Conservation (phyloP, 2,113 vertebrate genomes). For the Tetrax tetrax region DNA sequence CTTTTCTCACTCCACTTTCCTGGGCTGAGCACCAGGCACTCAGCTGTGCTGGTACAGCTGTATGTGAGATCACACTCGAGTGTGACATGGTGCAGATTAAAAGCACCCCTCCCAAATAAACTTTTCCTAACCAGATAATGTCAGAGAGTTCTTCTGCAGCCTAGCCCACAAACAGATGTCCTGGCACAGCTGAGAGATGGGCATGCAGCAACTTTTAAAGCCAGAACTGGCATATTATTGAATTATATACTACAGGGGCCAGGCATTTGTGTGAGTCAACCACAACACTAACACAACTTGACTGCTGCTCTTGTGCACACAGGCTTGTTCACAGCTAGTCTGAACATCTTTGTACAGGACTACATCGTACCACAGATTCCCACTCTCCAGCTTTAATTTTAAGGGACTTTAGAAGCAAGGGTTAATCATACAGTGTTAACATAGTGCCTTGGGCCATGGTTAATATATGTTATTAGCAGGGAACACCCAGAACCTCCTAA, state of each 20-base stretch:
- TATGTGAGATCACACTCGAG: slow-evolving; percentile 56
- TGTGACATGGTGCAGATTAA: background rate
- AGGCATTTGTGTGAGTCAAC: slow-evolving; percentile 28
- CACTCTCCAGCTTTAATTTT: background rate
- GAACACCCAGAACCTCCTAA: background rate
- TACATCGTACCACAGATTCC: background rate
- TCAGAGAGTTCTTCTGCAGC: slow-evolving; percentile 32
- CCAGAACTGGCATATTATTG: slow-evolving; percentile 35
- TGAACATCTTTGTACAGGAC: background rate
- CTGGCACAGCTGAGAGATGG: slow-evolving; percentile 38
- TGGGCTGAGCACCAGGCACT: background rate
- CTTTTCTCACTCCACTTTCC: slow-evolving; percentile 1
- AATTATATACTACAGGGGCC: slow-evolving; percentile 18
- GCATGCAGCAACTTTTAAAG: slow-evolving; percentile 22
- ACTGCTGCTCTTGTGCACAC: slow-evolving; percentile 1
- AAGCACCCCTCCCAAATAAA: slow-evolving; percentile 44
- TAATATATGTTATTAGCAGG: background rate
- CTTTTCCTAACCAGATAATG: slow-evolving; percentile 40
- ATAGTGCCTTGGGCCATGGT: background rate
- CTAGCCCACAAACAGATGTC: slow-evolving; percentile 62
- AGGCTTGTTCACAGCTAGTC: background rate
- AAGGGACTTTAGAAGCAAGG: background rate
- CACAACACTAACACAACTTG: slow-evolving; percentile 15
- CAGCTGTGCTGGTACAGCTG: slow-evolving; percentile 62
- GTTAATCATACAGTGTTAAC: background rate